phyloP scores from a whole-genome alignment of 2,797 vertebrate species.

The Acrossocheilus wenchowensis region DNA sequence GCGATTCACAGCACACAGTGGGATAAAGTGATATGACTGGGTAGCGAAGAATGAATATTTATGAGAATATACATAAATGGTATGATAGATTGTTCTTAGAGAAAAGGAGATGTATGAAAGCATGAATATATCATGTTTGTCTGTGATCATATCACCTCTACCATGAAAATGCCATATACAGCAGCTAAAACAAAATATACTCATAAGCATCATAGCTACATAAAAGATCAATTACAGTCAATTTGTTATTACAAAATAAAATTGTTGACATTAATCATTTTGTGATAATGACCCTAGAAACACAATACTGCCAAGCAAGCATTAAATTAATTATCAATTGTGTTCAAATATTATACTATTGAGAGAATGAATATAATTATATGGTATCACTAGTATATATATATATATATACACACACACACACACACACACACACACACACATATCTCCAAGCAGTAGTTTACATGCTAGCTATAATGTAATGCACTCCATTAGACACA shows the following conservation, averaged over 20 bases:
- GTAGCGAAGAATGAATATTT: constrained; percentile 3
- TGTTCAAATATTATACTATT: not conserved
- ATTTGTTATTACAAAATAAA: not conserved
- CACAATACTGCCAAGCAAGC: not conserved
- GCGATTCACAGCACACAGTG: not conserved
- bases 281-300: not conserved
- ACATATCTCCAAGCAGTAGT: not conserved
- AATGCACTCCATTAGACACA: not conserved
- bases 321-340: not conserved
- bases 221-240: not conserved
- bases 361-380: not conserved
- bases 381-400: not conserved
- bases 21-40: constrained; percentile 11
- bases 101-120: not conserved
- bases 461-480: not conserved
- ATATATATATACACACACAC: no score
- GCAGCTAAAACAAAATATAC: not conserved
- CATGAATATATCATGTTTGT: not conserved
- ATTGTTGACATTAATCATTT: no score
- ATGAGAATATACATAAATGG: not conserved
- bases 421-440: no score
- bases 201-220: not conserved
- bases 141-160: not conserved
- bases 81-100: not conserved
- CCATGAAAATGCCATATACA: not conserved